Base-by-base conservation (phyloP, 2,113 vertebrate genomes). In the Craseonycteris thonglongyai region DNA sequence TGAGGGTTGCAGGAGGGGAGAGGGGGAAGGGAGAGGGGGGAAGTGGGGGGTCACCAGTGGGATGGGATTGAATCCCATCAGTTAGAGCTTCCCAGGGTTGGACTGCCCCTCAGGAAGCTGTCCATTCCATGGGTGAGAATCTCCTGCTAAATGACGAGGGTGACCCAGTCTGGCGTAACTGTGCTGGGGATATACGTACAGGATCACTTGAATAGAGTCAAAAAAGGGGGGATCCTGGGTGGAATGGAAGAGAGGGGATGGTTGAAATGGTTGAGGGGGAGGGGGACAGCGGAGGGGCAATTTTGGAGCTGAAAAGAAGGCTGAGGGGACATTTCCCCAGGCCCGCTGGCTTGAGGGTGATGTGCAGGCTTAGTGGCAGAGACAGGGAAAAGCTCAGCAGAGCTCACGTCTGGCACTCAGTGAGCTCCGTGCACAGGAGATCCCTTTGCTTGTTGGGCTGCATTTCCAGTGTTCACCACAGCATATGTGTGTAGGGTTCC, bases 341-440 rank as follows among this genome's bases (percentile, higher is more conserved):
- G 14, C 47, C 35, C 82, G 15, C 42, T 72, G 59, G 30, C 26
- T 7, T 61, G 72, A 22, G 49, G 26, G n/a, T 26, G 40, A 26
- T 0, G 0, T 7, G 47, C 88, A 56, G 10, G 69, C 47, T 22
- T 74, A 2, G 1, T 24, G 10, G 14, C 28, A 18, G 21, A 58
- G 30, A 1, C 16, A 19, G 22, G 18, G n/a, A 81, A 40, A 24
- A 21, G 21, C 19, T n/a, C 30, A 2, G 54, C 35, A 56, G 0
- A 49, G 66, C 66, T 68, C 68, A 42, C 12, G 5, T 1, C 14
- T 26, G 30, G 11, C 0, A 0, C 0, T n/a, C n/a, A n/a, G 6
- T 58, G 11, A 13, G 16, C 26, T 47, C 16, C 16, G 15, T 2
- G 1, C 13, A 1, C 3, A 0, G 63, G 0, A 4, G 72, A 15